phyloP scores from a whole-genome alignment of 2,888 invertebrate genomes.

The Branchinecta sandiegonensis region DNA sequence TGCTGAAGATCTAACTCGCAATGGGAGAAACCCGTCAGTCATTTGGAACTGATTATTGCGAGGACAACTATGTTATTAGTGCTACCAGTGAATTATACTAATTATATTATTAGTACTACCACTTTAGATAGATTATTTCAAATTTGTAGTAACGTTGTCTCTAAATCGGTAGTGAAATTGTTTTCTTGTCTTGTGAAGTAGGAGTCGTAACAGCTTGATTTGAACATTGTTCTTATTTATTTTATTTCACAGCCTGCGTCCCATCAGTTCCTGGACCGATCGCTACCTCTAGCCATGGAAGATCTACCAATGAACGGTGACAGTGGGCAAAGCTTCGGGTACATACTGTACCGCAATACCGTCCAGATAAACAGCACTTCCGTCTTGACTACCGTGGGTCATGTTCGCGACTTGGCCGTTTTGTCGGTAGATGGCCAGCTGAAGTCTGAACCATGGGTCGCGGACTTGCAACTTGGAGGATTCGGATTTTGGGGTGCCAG shows the following conservation, averaged over 20 bases:
- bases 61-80: too few species aligned
- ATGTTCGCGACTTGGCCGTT: constrained; percentile 40
- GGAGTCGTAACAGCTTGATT: too few species aligned
- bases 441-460: constrained; percentile 33
- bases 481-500: constrained; percentile 36
- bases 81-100: too few species aligned
- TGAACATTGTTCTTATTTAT: too few species aligned
- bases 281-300: constrained; percentile 29
- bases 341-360: constrained; percentile 39
- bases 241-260: neutral
- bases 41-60: too few species aligned
- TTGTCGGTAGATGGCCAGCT: constrained; percentile 38
- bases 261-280: constrained; percentile 18
- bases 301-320: constrained; percentile 29
- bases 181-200: too few species aligned
- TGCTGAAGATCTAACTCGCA: too few species aligned
- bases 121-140: too few species aligned
- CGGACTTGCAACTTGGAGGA: constrained; percentile 31
- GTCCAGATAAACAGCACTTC: neutral
- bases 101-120: too few species aligned
- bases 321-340: constrained; percentile 44
- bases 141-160: too few species aligned
- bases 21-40: too few species aligned
- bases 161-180: too few species aligned
- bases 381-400: constrained; percentile 30